phyloP scores from a whole-genome alignment of 2,888 invertebrate genomes.

The Sclerodermus sp. region DNA sequence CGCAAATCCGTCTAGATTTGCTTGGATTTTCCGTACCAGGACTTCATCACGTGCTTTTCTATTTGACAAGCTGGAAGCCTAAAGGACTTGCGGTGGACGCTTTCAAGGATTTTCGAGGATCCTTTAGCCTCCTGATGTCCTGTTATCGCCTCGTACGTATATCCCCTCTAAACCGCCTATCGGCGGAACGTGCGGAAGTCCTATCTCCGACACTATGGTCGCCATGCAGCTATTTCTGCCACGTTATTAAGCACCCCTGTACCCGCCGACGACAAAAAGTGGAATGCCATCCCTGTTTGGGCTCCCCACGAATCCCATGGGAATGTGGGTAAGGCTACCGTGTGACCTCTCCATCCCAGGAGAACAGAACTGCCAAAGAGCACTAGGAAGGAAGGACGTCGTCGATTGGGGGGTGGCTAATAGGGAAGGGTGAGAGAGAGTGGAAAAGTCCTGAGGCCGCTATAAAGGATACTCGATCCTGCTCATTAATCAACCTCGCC shows the following conservation, averaged over 20 bases:
- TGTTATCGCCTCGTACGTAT: constrained; percentile 44
- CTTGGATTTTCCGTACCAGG: constrained; percentile 40
- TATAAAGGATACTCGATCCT: too few species aligned
- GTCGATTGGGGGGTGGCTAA: too few species aligned
- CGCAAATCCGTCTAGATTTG: constrained; percentile 43
- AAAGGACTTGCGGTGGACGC: constrained; percentile 2
- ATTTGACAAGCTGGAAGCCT: constrained; percentile 2
- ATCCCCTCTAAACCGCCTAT: constrained; percentile 53
- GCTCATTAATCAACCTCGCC: too few species aligned
- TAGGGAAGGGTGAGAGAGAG: too few species aligned
- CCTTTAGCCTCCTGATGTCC: constrained; percentile 38
- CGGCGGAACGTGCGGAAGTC: constrained; percentile 9
- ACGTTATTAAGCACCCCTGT: constrained; percentile 9
- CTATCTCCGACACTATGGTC: neutral
- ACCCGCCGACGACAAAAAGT: neutral
- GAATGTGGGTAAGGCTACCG: constrained; percentile 55
- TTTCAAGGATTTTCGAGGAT: constrained; percentile 14
- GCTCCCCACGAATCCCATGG: constrained; percentile 44
- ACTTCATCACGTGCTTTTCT: constrained; percentile 25
- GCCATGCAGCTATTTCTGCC: neutral
- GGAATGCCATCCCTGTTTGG: constrained; percentile 16
- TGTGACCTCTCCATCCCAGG: constrained; percentile 57
- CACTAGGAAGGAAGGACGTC: neutral
- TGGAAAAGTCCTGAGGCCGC: too few species aligned
- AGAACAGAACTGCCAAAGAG: constrained; percentile 42